A percentile compares a stretch with the other conserved stretches of the same genome.
These are phyloP conservation scores for Cataglyphis altisquamis DNA, from an alignment of 2,888 invertebrate species.

Conservation along the genomic window DNA sequence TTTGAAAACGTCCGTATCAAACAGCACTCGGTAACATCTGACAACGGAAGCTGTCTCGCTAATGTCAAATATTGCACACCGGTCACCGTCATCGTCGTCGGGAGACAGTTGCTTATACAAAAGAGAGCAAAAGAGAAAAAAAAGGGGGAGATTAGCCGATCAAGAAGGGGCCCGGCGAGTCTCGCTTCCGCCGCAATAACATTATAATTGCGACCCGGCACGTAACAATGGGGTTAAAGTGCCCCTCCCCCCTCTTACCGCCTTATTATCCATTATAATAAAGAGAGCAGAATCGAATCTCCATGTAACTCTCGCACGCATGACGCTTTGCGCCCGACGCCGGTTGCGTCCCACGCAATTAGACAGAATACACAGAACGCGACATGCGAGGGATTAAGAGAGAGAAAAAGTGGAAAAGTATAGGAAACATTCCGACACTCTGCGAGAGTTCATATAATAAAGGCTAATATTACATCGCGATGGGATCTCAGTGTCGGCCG, in stretches of 20 bases:
- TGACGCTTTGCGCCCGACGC: not conserved
- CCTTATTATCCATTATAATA: constrained; percentile 37
- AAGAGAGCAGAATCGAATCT: constrained; percentile 25
- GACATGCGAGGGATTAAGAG: constrained; percentile 28
- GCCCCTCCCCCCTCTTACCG: constrained; percentile 34
- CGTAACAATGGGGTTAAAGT: constrained; percentile 43
- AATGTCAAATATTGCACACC: not conserved
- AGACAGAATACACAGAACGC: constrained; percentile 3
- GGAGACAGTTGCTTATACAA: not conserved
- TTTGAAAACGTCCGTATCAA: constrained; percentile 34
- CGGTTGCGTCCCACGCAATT: constrained; percentile 49
- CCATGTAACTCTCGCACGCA: constrained; percentile 24
- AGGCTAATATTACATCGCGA: constrained; percentile 55
- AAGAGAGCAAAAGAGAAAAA: not conserved
- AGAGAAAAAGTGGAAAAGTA: constrained; percentile 17
- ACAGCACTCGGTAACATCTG: constrained; percentile 25
- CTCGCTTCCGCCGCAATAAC: constrained; percentile 49
- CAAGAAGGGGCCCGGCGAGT: constrained; percentile 26
- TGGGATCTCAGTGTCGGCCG: constrained; percentile 42
- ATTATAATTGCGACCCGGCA: constrained; percentile 43
- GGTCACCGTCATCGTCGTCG: constrained; percentile 4
- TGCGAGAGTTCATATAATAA: constrained; percentile 20
- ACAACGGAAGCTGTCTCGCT: constrained; percentile 16
- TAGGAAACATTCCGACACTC: constrained; percentile 15
- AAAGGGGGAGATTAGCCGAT: constrained; percentile 20